Conservation (phyloP, 2,888 invertebrate species). For the Drosophila eohydei region DNA sequence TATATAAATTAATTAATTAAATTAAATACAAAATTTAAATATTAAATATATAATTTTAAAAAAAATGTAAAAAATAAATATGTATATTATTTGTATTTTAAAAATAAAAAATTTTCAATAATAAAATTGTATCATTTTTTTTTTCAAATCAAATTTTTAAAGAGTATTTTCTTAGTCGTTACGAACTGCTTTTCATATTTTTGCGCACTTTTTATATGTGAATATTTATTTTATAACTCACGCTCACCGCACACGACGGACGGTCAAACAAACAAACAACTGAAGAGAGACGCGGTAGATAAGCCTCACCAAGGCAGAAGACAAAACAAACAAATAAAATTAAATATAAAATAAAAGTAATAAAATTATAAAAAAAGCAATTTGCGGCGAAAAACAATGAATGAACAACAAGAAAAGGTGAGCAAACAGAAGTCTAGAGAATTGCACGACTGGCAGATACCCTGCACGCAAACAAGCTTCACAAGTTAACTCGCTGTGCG, state of each 20-base stretch:
- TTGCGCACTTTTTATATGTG: slow-evolving; percentile 8
- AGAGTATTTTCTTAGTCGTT: not conserved
- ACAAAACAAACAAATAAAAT: slow-evolving; percentile 11
- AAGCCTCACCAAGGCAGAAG: slow-evolving; percentile 23
- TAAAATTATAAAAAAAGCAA: slow-evolving; percentile 40
- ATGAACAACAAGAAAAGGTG: slow-evolving; percentile 27
- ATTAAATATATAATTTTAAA: too few relatives aligned
- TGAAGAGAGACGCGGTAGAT: slow-evolving; percentile 22
- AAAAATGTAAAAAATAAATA: not conserved
- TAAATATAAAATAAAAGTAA: slow-evolving; percentile 30
- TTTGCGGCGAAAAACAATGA: slow-evolving; percentile 45
- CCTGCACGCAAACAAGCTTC: not conserved
- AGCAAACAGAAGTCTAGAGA: not conserved
- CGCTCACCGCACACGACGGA: slow-evolving; percentile 4
- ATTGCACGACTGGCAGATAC: not conserved
- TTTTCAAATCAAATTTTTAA: not conserved
- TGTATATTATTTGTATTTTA: too few relatives aligned
- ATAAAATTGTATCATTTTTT: not conserved
- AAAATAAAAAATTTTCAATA: too few relatives aligned
- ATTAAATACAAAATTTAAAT: too few relatives aligned
- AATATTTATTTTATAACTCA: slow-evolving; percentile 20
- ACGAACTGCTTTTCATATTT: not conserved
- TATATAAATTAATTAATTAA: too few relatives aligned
- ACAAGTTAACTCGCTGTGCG: not conserved
- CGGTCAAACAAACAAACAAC: slow-evolving; percentile 23